Base-by-base conservation (phyloP, 1,140 invertebrate genomes). In the Bombus confusus region DNA sequence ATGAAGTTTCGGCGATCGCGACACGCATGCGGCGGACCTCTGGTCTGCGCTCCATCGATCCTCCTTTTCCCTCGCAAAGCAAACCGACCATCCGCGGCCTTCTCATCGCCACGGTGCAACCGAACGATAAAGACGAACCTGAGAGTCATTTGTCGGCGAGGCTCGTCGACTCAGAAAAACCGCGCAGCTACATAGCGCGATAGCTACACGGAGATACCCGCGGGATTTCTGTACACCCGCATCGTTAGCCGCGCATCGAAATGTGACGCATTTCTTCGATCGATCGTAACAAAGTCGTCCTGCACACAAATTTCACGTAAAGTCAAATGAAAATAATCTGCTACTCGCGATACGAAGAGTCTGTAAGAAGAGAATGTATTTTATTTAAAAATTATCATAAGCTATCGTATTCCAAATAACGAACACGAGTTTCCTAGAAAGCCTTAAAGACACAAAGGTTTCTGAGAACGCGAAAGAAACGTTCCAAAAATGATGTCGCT, bases 1-100 rank as follows among this genome's bases (percentile, higher is more conserved):
- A 52, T 37, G 13, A 80, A 80, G 31, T 73, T 80, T n/a, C 64
- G 15, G 3, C 43, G 78, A 69, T 80, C 78, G 78, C 47, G 47
- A 37, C 74, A 69, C 41, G 64, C 64, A 80, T 68, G 41, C 64
- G 78, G 25, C 47, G 15, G 41, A 13, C 10, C 4, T 34, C 22
- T 28, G 47, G 47, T 52, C 47, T 52, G 12, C 22, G 59, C 62
- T 25, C 57, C 2, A 77, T 77, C 75, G 75, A 77, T 77, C 75
- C 12, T 41, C 18, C 28, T 25, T 59, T 31, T 28, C 9, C 13
- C 12, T 28, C 9, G 18, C 8, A 39, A 77, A n/a, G 37, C n/a
- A 41, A 39, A 62, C 28, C 6, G 75, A n/a, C 57, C 52, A 52
- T 10, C 37, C 22, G 2, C 12, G 28, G 6, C 2, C 22, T 28